phyloP scores from a whole-genome alignment of 2,113 vertebrate genomes.

The Phalacrocorax pelagicus region DNA sequence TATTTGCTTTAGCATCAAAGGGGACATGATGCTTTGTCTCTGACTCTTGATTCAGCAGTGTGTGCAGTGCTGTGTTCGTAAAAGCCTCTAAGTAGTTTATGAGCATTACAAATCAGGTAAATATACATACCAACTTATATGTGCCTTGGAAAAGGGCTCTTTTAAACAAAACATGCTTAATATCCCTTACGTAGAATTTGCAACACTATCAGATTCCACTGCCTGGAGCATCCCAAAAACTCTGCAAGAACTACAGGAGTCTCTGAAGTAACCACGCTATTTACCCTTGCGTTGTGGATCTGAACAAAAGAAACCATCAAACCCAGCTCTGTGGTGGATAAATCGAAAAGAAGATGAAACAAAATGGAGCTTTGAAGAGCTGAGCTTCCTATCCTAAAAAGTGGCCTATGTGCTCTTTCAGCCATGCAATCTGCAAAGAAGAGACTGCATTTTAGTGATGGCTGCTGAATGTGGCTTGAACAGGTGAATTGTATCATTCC shows the following conservation, averaged over 20 bases:
- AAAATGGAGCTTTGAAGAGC: slow-evolving; percentile 79
- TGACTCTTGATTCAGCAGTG: background rate
- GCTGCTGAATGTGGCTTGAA: slow-evolving; percentile 79
- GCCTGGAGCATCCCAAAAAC: background rate
- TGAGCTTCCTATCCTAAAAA: slow-evolving; percentile 74
- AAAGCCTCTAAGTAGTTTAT: background rate
- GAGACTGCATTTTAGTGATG: slow-evolving; percentile 77
- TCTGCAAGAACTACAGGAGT: background rate
- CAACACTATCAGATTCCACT: background rate
- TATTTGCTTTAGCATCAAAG: background rate
- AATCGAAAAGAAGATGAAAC: slow-evolving; percentile 68
- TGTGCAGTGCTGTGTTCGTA: background rate
- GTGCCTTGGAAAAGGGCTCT: background rate
- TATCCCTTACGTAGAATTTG: background rate
- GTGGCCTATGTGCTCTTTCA: slow-evolving; percentile 73
- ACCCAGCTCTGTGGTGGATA: slow-evolving; percentile 83
- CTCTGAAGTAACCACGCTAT: background rate
- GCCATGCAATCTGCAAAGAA: slow-evolving; percentile 68
- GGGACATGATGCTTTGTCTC: background rate
- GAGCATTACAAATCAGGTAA: background rate
- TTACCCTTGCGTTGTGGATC: background rate
- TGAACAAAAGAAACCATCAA: slow-evolving; percentile 32
- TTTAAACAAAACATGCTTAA: background rate
- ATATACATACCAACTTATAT: background rate
- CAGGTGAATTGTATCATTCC: slow-evolving; percentile 59